phyloP scores from a whole-genome alignment of 2,113 vertebrate genomes.

The Paradisaea rubra region DNA sequence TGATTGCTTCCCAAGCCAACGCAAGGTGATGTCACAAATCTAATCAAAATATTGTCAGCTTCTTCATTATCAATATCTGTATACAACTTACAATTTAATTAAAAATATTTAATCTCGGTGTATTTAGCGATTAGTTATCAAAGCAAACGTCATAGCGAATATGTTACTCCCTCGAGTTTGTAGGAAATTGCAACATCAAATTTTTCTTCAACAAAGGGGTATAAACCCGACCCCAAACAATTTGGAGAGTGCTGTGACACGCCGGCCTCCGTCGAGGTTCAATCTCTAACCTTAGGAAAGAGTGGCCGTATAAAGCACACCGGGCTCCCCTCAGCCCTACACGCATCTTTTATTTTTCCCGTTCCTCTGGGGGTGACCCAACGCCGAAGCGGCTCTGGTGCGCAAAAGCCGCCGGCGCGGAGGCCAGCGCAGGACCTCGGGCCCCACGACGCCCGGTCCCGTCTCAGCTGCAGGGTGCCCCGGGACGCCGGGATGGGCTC shows the following conservation, averaged over 20 bases:
- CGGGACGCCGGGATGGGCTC: not conserved
- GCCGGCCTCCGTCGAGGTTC: not conserved
- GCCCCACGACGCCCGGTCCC: not conserved
- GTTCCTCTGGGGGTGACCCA: not conserved
- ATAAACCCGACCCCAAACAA: not conserved
- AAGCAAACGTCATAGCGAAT: not conserved
- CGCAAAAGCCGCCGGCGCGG: not conserved
- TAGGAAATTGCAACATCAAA: not conserved
- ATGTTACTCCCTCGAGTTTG: not conserved
- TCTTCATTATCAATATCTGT: not conserved
- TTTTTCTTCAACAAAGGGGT: not conserved
- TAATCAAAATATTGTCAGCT: constrained; percentile 1
- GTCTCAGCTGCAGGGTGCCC: not conserved
- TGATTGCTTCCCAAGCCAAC: not conserved
- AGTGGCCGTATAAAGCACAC: not conserved
- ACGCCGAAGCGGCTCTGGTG: not conserved
- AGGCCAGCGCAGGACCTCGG: not conserved
- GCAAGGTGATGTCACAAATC: not conserved
- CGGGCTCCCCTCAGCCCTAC: not conserved
- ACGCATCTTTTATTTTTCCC: accelerated
- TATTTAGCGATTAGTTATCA: not conserved
- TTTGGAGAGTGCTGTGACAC: not conserved
- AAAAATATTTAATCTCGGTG: not conserved
- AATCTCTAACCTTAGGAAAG: not conserved
- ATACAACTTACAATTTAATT: constrained; percentile 19